A percentile compares a stretch with the other conserved stretches of the same genome.
Conservation (phyloP, 2,113 vertebrate species). For the Carlito syrichta region DNA sequence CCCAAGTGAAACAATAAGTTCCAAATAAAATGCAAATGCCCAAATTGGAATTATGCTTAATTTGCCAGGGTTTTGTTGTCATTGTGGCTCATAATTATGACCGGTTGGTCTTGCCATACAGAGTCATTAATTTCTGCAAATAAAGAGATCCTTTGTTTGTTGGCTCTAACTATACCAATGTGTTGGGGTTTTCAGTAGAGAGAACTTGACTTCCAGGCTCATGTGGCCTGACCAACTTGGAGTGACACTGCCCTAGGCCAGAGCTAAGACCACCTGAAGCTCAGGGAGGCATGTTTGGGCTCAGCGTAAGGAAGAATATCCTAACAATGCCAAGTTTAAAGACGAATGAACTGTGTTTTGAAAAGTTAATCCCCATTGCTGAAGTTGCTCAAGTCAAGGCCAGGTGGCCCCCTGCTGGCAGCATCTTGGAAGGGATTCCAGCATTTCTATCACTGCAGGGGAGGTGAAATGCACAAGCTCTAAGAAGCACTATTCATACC, state of each 20-base stretch:
- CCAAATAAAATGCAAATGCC: background rate
- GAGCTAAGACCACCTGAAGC: background rate
- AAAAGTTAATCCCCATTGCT: background rate
- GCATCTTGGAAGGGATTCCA: background rate
- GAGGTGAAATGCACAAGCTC: background rate
- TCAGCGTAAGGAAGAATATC: background rate
- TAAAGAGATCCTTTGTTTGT: background rate
- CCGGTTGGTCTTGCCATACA: background rate
- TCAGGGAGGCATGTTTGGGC: background rate
- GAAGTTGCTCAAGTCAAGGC: background rate
- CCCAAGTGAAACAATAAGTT: background rate
- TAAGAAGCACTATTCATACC: background rate
- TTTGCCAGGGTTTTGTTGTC: background rate
- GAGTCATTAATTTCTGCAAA: background rate
- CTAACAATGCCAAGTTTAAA: background rate
- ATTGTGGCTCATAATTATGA: background rate
- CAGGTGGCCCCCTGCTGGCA: constrained; percentile 38
- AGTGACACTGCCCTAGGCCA: background rate
- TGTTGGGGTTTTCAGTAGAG: background rate
- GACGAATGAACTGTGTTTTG: background rate
- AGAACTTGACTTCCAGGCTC: background rate
- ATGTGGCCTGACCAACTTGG: background rate
- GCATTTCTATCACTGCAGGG: background rate
- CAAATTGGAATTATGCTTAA: background rate
- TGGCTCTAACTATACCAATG: background rate